These are phyloP conservation scores for Argynnis bischoffii DNA, from an alignment of 2,888 invertebrate genomes.

Conservation along the genomic window DNA sequence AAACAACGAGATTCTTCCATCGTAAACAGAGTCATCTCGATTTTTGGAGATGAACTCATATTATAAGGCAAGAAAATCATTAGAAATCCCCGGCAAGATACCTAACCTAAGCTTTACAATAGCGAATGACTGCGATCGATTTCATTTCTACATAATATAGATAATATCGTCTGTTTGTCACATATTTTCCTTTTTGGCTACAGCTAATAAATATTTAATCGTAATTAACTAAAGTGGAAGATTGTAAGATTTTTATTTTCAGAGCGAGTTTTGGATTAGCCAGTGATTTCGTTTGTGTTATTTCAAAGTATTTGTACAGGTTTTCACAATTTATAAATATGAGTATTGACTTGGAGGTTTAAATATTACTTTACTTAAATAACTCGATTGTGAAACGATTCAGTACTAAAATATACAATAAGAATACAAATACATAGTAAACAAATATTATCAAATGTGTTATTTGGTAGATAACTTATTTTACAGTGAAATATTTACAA, in stretches of 20 bases:
- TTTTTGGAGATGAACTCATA: neutral
- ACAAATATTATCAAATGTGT: conserved; percentile 2
- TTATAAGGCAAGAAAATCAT: conserved; percentile 4
- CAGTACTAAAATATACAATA: conserved; percentile 2
- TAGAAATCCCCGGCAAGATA: neutral
- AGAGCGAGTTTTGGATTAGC: no score
- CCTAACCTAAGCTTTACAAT: neutral
- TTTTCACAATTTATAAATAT: neutral
- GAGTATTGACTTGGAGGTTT: conserved; percentile 24
- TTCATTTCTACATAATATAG: neutral
- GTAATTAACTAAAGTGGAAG: no score
- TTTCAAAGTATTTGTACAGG: no score
- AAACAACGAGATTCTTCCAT: neutral
- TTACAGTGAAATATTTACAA: conserved; percentile 3
- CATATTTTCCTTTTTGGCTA: no score
- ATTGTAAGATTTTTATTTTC: no score
- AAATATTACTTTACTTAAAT: neutral
- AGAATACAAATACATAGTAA: conserved; percentile 1
- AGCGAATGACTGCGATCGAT: neutral
- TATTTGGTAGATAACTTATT: conserved; percentile 8
- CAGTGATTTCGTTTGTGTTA: neutral
- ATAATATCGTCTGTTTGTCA: neutral
- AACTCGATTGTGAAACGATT: conserved; percentile 8
- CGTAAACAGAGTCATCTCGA: neutral
- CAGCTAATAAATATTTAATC: no score